Evolutionary conservation across 2,888 invertebrate species (phyloP), one percentile per base, ranked within the genome.

Genomic region (Entomobrya multifasciata): DNA sequence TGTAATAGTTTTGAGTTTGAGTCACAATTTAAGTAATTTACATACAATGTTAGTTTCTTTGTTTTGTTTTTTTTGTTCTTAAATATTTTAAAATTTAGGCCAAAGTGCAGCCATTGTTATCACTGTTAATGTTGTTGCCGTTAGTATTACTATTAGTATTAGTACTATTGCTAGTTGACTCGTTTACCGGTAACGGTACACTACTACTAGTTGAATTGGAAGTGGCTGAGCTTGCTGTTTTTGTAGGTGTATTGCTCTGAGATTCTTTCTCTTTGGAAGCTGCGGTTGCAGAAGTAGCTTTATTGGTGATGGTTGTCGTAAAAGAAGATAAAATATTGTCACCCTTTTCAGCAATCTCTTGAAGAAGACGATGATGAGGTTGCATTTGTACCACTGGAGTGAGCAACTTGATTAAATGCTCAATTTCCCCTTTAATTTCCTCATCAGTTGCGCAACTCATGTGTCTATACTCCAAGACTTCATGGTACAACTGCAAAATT

Each of bases 321-420:
- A 41, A 41, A 52, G 36, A 20, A 49, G 49, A 20, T 22, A 15
- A 27, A 49, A 49, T 72, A 72, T 72, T 72, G 72, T 72, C 72
- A 49, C 72, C 25, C 49, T 47, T 72, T n/a, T n/a, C n/a, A 27
- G 3, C 25, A 72, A 72, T 49, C 27, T 72, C 72, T 25, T 72
- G 72, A 27, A 72, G 76, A 76, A 76, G 76, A 47, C 62, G 78
- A 49, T 52, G 83, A 20, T 76, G 83, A 20, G 83, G 76, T 41
- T 83, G 76, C 76, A 83, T 83, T 83, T 83, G 74, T 25, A 83
- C 76, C 22, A 83, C 74, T 20, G 83, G 83, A 17, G 44, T 76
- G 57, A 83, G 74, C 11, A 83, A 15, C 8, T 83, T 72, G 0
- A 83, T 83, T n/a, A 83, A 27, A 52, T 83, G 83, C 13, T 83